Evolutionary conservation across 2,888 invertebrate genomes (phyloP).

Genomic region (Gymnocheta viridis): DNA sequence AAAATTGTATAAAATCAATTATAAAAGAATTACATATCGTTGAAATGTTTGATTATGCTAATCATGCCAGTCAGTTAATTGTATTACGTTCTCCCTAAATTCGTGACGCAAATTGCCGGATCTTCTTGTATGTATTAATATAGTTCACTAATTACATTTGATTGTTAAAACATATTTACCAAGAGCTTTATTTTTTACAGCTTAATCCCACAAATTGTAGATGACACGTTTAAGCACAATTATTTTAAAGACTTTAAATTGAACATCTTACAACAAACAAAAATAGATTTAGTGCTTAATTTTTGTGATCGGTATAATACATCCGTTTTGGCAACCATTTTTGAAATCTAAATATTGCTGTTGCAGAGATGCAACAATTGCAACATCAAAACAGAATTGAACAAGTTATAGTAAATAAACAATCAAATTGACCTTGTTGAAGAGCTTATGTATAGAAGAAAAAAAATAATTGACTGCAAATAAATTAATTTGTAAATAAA

Average conservation of each 20-base stretch:
- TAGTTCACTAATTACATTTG: not conserved
- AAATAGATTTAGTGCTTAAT: conserved; percentile 36
- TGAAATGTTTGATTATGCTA: conserved; percentile 13
- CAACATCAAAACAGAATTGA: conserved; percentile 23
- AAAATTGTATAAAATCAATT: not conserved
- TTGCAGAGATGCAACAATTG: not conserved
- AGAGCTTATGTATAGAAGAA: conserved; percentile 7
- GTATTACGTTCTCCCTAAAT: conserved; percentile 44
- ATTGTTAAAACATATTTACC: conserved; percentile 3
- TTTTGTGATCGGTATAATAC: conserved; percentile 23
- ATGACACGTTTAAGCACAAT: conserved; percentile 36
- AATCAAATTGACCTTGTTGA: conserved; percentile 62
- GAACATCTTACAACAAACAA: not conserved
- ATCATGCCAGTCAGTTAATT: conserved; percentile 58
- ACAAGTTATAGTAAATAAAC: conserved; percentile 57
- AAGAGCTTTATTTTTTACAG: conserved; percentile 3
- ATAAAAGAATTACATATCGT: not conserved
- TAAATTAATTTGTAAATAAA: conserved; percentile 25
- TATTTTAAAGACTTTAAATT: conserved; percentile 1
- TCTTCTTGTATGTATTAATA: not conserved
- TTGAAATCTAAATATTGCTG: conserved; percentile 1
- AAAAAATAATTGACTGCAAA: conserved; percentile 21
- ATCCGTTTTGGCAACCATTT: conserved; percentile 66
- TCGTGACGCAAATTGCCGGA: conserved; percentile 57
- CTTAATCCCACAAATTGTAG: conserved; percentile 40